Conservation (phyloP, 2,888 invertebrate genomes). For the Eutolmus rufibarbis region DNA sequence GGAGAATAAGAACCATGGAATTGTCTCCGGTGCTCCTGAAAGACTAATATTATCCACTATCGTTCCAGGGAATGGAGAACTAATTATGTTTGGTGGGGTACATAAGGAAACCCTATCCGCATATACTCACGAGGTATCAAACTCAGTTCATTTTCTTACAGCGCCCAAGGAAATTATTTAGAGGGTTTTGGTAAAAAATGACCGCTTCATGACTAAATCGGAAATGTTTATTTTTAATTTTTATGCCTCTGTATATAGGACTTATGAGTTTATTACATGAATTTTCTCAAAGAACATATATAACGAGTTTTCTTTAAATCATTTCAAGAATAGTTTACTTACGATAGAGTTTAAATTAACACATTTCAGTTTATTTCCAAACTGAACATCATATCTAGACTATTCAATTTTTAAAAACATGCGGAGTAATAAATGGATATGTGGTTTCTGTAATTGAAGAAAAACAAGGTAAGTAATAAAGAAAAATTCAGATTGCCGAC, state of each 20-base stretch:
- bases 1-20: conserved; percentile 68
- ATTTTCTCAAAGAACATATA: background rate
- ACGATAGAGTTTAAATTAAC: too few relatives aligned
- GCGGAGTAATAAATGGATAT: too few relatives aligned
- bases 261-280: background rate
- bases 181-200: conserved; percentile 46
- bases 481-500: too few relatives aligned
- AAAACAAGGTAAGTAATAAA: too few relatives aligned
- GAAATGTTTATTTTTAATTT: background rate
- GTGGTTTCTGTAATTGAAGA: too few relatives aligned
- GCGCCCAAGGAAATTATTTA: conserved; percentile 76
- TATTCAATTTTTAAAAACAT: too few relatives aligned
- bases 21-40: conserved; percentile 78
- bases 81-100: conserved; percentile 96
- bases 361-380: too few relatives aligned
- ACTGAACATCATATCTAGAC: too few relatives aligned
- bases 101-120: conserved; percentile 76
- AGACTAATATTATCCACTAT: conserved; percentile 90
- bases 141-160: conserved; percentile 78
- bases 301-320: background rate
- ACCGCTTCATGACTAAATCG: background rate
- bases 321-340: background rate
- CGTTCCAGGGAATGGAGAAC: conserved; percentile 87
- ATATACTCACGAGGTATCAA: conserved; percentile 75
- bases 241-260: background rate